Conservation (phyloP, 2,797 vertebrate species). For the Moxostoma hubbsi region DNA sequence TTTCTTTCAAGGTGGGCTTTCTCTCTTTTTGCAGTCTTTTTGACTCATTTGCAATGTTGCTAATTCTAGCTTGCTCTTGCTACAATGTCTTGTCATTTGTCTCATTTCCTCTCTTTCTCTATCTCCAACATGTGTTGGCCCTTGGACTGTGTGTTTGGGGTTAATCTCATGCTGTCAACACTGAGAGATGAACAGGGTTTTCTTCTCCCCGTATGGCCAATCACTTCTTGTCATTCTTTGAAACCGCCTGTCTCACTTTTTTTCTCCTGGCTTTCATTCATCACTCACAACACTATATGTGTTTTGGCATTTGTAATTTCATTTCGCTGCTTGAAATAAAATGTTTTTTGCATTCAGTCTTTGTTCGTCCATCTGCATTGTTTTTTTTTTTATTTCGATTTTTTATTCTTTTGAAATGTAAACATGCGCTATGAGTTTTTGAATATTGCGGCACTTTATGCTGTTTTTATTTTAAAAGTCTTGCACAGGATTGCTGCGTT, state of each 20-base stretch:
- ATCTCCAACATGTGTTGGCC: not conserved
- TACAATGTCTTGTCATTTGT: slow-evolving; percentile 16
- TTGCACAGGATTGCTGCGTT: no score
- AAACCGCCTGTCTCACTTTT: slow-evolving; percentile 5
- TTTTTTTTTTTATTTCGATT: no score
- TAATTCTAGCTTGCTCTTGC: not conserved
- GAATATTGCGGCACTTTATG: no score
- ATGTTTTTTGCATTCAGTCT: no score
- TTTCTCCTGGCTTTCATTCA: slow-evolving; percentile 8
- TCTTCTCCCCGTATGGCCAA: not conserved
- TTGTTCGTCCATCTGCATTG: no score
- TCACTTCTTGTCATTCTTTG: slow-evolving; percentile 16
- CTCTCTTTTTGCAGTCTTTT: not conserved
- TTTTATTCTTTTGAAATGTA: no score
- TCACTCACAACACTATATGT: not conserved
- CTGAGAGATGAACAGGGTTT: slow-evolving; percentile 28
- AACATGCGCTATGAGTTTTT: no score
- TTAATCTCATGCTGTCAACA: slow-evolving; percentile 39
- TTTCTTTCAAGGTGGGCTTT: no score
- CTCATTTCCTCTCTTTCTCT: not conserved
- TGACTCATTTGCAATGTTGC: not conserved
- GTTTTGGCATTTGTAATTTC: not conserved
- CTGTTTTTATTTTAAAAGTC: no score
- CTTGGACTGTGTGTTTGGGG: slow-evolving; percentile 14
- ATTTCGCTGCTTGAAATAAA: not conserved